A percentile compares a stretch with the other conserved stretches of the same genome.
Evolutionary conservation across 2,888 invertebrate genomes (phyloP).

Genomic region (Habrosyne pyritoides): DNA sequence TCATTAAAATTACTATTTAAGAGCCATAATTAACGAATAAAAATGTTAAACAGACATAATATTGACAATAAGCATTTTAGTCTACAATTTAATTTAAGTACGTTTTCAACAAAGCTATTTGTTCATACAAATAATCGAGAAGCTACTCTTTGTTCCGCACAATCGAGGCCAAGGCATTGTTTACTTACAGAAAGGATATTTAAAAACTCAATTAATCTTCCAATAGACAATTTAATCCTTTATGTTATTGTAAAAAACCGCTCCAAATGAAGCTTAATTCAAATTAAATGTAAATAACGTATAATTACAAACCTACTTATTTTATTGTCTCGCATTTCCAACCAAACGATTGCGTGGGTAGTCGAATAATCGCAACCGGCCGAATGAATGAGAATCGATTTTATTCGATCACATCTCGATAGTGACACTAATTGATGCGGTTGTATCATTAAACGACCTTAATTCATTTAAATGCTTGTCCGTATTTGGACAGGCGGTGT

Average conservation of each 20-base stretch:
- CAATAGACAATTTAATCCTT: conserved; percentile 11
- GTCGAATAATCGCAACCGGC: conserved; percentile 44
- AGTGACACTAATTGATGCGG: conserved; percentile 67
- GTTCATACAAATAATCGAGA: not conserved
- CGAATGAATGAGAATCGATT: conserved; percentile 53
- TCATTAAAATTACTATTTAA: not conserved
- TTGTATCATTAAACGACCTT: conserved; percentile 59
- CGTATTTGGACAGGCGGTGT: conserved; percentile 42
- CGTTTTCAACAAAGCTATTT: not conserved
- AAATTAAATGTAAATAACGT: conserved; percentile 41
- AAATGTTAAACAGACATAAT: not conserved
- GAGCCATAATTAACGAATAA: not conserved
- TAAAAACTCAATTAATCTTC: conserved; percentile 14
- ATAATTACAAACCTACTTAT: conserved; percentile 44
- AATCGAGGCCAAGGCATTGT: conserved; percentile 4
- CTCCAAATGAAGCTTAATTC: conserved; percentile 27
- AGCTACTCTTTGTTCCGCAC: not conserved
- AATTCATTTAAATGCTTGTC: conserved; percentile 62
- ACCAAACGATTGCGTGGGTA: conserved; percentile 54
- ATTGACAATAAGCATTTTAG: not conserved
- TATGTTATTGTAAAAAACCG: conserved; percentile 7
- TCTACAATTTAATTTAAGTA: not conserved
- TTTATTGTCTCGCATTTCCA: conserved; percentile 40
- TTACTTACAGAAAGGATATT: conserved; percentile 1
- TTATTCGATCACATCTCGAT: conserved; percentile 54